Conservation (phyloP, 1,140 invertebrate genomes). For the Sipha flava region DNA sequence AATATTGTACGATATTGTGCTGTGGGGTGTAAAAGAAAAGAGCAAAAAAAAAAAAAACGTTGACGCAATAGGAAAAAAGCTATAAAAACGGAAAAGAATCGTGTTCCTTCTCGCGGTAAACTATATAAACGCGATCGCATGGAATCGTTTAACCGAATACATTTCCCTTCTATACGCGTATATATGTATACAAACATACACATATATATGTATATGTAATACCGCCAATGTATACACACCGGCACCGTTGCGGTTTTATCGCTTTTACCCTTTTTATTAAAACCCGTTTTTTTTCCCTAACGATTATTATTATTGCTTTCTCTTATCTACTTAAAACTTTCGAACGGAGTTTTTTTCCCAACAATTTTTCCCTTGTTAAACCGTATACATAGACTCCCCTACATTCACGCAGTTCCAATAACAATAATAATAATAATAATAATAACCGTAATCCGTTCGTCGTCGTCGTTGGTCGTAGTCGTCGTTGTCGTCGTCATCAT, state of each 20-base stretch:
- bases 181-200: too few relatives aligned
- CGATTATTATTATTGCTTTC: slow-evolving; percentile 28
- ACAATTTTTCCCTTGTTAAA: not conserved
- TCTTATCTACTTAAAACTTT: slow-evolving; percentile 31
- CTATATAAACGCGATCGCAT: not conserved
- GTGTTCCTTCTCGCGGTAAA: not conserved
- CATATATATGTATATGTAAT: too few relatives aligned
- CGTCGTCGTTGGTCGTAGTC: not conserved
- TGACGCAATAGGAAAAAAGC: too few relatives aligned
- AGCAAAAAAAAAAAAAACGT: too few relatives aligned
- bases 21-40: too few relatives aligned
- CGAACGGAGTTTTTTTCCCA: not conserved
- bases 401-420: not conserved
- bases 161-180: not conserved
- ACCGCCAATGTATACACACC: not conserved
- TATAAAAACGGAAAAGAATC: too few relatives aligned
- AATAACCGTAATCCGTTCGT: slow-evolving; percentile 3
- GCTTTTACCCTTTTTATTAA: slow-evolving; percentile 1
- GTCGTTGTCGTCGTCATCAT: not conserved
- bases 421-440: slow-evolving; percentile 9
- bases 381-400: not conserved
- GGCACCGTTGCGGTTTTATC: slow-evolving; percentile 23
- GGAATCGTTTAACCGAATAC: not conserved
- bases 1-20: too few relatives aligned
- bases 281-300: not conserved